Base-by-base conservation (phyloP, 2,113 vertebrate genomes). In the Gorsachius goisagi region DNA sequence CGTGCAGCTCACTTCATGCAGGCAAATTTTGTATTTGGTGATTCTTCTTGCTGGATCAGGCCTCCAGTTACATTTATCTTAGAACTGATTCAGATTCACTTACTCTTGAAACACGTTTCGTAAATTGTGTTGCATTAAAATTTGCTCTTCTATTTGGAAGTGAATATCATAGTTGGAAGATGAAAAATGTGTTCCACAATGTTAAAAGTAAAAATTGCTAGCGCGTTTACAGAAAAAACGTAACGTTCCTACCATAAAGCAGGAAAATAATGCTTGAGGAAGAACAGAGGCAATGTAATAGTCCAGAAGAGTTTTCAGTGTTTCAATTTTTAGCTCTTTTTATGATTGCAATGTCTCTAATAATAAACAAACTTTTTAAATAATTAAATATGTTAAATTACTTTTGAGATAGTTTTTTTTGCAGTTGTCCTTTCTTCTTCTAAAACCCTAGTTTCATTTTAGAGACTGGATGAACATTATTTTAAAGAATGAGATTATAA, bases 401-500 rank as follows among this genome's bases (percentile, higher is more conserved):
- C 37, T 83, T 93, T 26, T 15, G 27, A 52, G 83, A 35, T 28
- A 35, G 11, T 33, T 69, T 24, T 24, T 82, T 87, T 63, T 79
- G 44, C 49, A 60, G 19, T 66, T 88, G 28, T 44, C 33, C n/a
- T 44, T 63, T 89, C 53, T 59, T 37, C 47, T 88, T 78, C 28
- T 80, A 83, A 86, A 93, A 78, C 23, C 85, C 20, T 49, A 15
- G 12, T 53, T 93, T 80, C n/a, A n/a, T 86, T 90, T 74, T 78
- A 67, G 47, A 75, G 73, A 35, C 56, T 90, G 59, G 12, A 44
- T 92, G 76, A 84, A 64, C 52, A 71, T 62, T 39, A 79, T 72
- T 68, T 82, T 72, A 81, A 96, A 91, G 63, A 96, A 91, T 85
- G 74, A 89, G 77, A 89, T 95, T 92, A 95, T 88, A 76, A 95